Evolutionary conservation across 2,797 vertebrate species (phyloP).

Genomic region (Streptopelia turtur): DNA sequence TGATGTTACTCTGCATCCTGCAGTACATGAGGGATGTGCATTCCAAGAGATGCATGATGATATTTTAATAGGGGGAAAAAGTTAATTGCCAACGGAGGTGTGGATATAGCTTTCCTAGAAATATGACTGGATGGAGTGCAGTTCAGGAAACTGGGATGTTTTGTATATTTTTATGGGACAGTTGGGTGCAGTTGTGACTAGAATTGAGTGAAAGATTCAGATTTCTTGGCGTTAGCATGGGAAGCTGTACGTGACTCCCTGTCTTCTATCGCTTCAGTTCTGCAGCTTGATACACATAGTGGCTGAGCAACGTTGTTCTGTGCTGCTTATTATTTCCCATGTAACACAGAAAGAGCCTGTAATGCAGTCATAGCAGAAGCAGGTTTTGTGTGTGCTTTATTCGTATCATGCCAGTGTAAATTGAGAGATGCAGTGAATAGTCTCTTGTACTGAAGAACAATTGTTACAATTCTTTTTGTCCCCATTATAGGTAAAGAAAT

Average conservation of each 20-base stretch:
- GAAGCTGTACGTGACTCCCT: neutral
- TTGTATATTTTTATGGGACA: neutral
- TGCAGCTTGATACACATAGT: neutral
- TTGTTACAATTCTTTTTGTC: neutral
- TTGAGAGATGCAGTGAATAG: neutral
- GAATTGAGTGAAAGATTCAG: neutral
- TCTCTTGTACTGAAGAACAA: neutral
- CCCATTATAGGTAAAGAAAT: fast-evolving
- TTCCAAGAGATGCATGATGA: neutral
- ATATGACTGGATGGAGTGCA: neutral
- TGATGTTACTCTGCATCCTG: neutral
- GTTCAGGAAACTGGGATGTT: neutral
- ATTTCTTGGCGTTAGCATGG: neutral
- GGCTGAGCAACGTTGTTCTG: neutral
- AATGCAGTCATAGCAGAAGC: neutral
- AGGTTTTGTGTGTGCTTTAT: neutral
- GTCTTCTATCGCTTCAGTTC: neutral
- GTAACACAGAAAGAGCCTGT: neutral
- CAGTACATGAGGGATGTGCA: fast-evolving
- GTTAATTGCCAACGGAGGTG: neutral
- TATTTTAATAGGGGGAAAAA: neutral
- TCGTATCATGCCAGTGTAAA: neutral
- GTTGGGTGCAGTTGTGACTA: neutral
- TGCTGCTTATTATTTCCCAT: neutral
- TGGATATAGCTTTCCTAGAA: neutral